Evolutionary conservation across 2,797 vertebrate species (phyloP).

Genomic region (Onychomys leucogaster): DNA sequence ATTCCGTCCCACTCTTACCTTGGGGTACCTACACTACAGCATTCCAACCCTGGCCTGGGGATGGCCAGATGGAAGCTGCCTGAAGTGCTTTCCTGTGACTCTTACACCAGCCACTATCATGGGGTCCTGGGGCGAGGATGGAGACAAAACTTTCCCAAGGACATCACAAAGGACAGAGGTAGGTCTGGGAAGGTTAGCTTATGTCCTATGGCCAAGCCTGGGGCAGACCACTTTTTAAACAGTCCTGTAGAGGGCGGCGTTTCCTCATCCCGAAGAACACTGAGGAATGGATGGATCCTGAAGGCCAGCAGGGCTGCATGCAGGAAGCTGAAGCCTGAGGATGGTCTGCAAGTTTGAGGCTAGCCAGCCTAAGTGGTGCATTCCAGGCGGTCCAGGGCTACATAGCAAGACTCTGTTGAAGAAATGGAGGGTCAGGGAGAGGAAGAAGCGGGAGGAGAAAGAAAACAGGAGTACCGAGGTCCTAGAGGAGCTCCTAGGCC

Average conservation of each 20-base stretch:
- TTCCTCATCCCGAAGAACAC: background rate
- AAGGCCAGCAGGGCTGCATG: background rate
- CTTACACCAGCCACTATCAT: background rate
- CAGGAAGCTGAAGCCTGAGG: background rate
- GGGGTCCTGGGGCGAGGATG: background rate
- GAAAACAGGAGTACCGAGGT: no score
- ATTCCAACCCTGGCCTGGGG: background rate
- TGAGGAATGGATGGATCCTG: background rate
- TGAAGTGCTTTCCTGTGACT: conserved; percentile 65
- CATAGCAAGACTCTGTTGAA: background rate
- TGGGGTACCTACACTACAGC: background rate
- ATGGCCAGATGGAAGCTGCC: background rate
- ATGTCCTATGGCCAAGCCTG: conserved; percentile 37
- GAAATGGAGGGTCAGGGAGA: background rate
- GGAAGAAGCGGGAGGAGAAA: no score
- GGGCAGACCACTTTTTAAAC: conserved; percentile 10
- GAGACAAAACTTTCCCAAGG: background rate
- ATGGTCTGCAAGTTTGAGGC: background rate
- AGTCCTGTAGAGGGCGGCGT: conserved; percentile 69
- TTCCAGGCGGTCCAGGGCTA: background rate
- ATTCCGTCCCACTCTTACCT: background rate
- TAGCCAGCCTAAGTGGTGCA: no score
- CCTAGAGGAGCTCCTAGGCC: background rate
- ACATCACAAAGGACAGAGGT: background rate
- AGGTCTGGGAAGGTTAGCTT: conserved; percentile 39